Evolutionary conservation across 2,113 vertebrate species (phyloP), one percentile per base, ranked within the genome.

Genomic region (Proteles cristata): DNA sequence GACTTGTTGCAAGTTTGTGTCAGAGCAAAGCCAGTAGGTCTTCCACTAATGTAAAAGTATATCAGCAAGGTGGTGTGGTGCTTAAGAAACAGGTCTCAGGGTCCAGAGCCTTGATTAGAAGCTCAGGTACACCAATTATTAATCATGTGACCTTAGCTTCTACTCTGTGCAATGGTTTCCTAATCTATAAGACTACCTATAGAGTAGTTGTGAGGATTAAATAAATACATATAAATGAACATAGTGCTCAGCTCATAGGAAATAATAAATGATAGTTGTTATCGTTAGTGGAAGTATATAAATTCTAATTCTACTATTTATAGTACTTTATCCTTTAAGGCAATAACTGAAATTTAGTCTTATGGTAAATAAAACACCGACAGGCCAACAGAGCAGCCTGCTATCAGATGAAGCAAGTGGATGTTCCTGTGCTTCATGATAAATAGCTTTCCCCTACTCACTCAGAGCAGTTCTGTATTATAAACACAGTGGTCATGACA

Each of bases 221-320:
- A 83, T 55, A 15, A 63, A 58, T 19, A 33, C 21, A 88, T 48
- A n/a, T 87, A 94, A 86, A 48, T 63, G 12, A 8, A 81, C 65
- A 77, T 0, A 69, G 28, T n/a, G n/a, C 65, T 35, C 63, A 76
- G 53, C 17, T 61, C 63, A 90, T 2, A 96, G 35, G 43, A 80
- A 82, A 91, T 53, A 39, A 4, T n/a, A 83, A 77, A 66, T 31
- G 65, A 55, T 1, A n/a, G 10, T 14, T 94, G 43, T 85, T 81
- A n/a, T 31, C 66, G 50, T 43, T 68, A 85, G 71, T 6, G 4
- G 26, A 95, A 48, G 3, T 55, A 80, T 43, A 39, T 17, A 25
- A 90, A 87, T 61, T 90, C 48, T 81, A 76, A 33, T 82, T 53
- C 87, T 53, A 93, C n/a, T 21, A 90, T 28, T 90, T 65, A 35